A percentile compares a stretch with the other conserved stretches of the same genome.
Evolutionary conservation across 2,797 vertebrate genomes (phyloP).

Genomic region (Esox lucius): DNA sequence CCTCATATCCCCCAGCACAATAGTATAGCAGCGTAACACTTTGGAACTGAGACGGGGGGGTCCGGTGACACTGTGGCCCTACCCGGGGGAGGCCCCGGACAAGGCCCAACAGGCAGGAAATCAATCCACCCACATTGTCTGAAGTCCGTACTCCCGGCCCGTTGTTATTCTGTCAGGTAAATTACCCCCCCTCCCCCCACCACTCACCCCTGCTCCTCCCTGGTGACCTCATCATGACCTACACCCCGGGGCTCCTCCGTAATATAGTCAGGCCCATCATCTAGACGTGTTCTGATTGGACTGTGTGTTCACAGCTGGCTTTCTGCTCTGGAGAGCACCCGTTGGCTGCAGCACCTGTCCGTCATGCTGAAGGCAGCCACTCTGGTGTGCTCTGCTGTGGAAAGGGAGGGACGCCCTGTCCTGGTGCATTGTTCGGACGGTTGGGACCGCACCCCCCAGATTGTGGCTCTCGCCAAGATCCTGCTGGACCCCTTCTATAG

Average conservation of each 20-base stretch:
- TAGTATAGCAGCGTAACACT: no score
- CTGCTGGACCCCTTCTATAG: constrained; percentile 96
- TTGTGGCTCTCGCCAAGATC: constrained; percentile 92
- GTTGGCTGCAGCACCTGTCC: constrained; percentile 97
- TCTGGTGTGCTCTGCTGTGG: constrained; percentile 89
- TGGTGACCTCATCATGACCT: background rate
- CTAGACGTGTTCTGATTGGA: constrained; percentile 2
- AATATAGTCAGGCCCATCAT: background rate
- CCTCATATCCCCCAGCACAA: no score
- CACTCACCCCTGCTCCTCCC: background rate
- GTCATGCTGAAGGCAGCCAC: constrained; percentile 96
- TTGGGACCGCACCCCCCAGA: constrained; percentile 97
- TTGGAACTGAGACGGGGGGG: no score
- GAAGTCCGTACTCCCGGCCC: no score
- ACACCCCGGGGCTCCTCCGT: background rate
- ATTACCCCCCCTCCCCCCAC: no score
- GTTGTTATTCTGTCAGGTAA: no score
- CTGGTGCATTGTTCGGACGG: constrained; percentile 96
- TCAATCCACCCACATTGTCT: no score
- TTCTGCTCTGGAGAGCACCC: constrained; percentile 94
- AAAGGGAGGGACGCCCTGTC: constrained; percentile 92
- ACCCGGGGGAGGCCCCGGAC: no score
- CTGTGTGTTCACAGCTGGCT: constrained; percentile 84
- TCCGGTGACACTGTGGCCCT: no score
- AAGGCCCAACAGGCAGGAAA: no score